phyloP scores from a whole-genome alignment of 2,113 vertebrate species.

The Sinosuthora webbiana region DNA sequence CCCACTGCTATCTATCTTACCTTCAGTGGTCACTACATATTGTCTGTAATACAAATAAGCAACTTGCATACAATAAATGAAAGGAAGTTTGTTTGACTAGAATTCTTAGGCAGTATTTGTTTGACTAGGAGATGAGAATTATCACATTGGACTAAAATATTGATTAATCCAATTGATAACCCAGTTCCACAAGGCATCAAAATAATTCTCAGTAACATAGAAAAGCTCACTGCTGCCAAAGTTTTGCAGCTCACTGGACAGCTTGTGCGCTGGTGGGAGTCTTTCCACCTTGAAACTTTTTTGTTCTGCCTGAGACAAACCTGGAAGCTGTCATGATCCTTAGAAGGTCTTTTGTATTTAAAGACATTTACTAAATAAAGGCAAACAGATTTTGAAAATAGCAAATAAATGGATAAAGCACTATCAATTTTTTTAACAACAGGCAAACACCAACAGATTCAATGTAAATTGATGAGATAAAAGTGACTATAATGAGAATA shows the following conservation, averaged over 20 bases:
- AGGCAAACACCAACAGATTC: background rate
- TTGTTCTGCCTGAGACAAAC: background rate
- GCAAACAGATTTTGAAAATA: background rate
- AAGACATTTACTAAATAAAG: background rate
- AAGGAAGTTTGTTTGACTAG: background rate
- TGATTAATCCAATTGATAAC: background rate
- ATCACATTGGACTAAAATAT: background rate
- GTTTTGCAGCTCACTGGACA: background rate
- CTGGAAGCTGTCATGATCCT: background rate
- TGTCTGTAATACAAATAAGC: background rate
- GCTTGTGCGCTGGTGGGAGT: background rate
- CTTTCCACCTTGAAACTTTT: background rate
- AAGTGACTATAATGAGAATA: background rate
- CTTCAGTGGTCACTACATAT: background rate
- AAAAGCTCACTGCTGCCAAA: background rate
- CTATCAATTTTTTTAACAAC: background rate
- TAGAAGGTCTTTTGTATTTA: background rate
- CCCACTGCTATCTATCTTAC: background rate
- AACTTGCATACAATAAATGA: background rate
- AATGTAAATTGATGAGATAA: background rate
- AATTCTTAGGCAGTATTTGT: background rate
- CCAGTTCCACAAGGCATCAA: background rate
- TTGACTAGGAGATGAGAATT: background rate
- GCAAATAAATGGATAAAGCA: background rate
- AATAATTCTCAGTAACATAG: background rate